Evolutionary conservation across 2,888 invertebrate genomes (phyloP), one percentile per base, ranked within the genome.

Genomic region (Sesamia inferens): DNA sequence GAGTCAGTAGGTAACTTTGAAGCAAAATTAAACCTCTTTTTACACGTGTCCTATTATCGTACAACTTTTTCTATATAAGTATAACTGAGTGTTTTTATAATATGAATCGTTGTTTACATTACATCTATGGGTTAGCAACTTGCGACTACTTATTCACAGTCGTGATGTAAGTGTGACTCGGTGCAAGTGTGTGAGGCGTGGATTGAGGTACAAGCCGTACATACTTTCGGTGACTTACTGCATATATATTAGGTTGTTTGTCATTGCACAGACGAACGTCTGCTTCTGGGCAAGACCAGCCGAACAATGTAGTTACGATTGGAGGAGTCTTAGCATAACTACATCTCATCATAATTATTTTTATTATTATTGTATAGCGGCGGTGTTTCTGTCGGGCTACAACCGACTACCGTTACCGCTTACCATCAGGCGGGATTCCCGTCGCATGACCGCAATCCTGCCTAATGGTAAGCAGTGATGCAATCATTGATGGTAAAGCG

Each of bases 121-220:
- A 69, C 13, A 59, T 55, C 11, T 51, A 42, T 51, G 22, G 61
- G 55, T 48, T 44, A 51, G 59, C 22, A 51, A 79, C 65, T 66
- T 57, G 77, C 24, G 67, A 31, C 81, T 67, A 76, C 44, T 67
- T 55, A 79, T 79, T 63, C 66, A 67, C 19, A 76, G 44, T 77
- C 78, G 82, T 79, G 82, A 82, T 81, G 67, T 81, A 51, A 68
- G 61, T 55, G 64, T 47, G 80, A 74, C 16, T 44, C 39, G n/a
- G 14, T 24, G 22, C 6, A 16, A 58, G 54, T 79, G 22, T 72
- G 61, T 80, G 0, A 66, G 39, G 48, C 59, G 48, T 55, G 65
- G 65, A 65, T 55, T 62, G 48, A 68, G 44, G 68, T 48, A 48
- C 74, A 67, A 54, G 67, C 48, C n/a, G 13, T 47, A 48, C 24